These are phyloP conservation scores for Meloe dianella DNA, from an alignment of 2,888 invertebrate species.

Conservation along the genomic window DNA sequence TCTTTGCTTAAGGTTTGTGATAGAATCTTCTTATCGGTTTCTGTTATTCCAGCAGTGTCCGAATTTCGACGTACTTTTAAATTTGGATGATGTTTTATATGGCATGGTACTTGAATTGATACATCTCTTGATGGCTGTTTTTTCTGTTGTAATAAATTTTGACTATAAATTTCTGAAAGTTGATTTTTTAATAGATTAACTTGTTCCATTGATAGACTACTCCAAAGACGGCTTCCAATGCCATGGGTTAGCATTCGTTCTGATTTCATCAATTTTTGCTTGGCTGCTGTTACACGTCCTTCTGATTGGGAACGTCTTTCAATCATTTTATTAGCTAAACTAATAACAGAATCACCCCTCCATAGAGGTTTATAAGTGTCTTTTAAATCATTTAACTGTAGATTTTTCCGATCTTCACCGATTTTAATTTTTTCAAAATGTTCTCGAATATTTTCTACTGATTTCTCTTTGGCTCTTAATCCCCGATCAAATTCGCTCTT, in stretches of 20 bases:
- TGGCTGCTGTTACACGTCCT: slow-evolving; percentile 51
- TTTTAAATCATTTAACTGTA: slow-evolving; percentile 60
- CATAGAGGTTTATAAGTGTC: slow-evolving; percentile 82
- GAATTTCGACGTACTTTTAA: slow-evolving; percentile 61
- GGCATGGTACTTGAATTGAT: slow-evolving; percentile 66
- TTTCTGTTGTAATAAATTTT: slow-evolving; percentile 49
- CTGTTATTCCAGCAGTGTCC: slow-evolving; percentile 53
- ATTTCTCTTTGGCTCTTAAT: slow-evolving; percentile 81
- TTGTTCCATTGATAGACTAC: slow-evolving; percentile 84
- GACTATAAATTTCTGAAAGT: slow-evolving; percentile 79
- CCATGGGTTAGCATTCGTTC: slow-evolving; percentile 61
- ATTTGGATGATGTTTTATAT: slow-evolving; percentile 30
- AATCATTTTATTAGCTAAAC: slow-evolving; percentile 76
- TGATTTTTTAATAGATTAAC: slow-evolving; percentile 80
- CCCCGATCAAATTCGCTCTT: slow-evolving; percentile 76
- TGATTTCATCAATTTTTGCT: slow-evolving; percentile 40
- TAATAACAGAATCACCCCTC: slow-evolving; percentile 83
- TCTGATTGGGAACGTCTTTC: slow-evolving; percentile 64
- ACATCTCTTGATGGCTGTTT: slow-evolving; percentile 61
- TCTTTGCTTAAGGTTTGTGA: slow-evolving; percentile 78
- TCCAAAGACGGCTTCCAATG: slow-evolving; percentile 79
- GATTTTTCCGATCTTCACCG: slow-evolving; percentile 59
- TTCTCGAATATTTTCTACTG: slow-evolving; percentile 84
- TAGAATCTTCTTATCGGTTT: slow-evolving; percentile 75
- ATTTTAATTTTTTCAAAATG: slow-evolving; percentile 72